These are phyloP conservation scores for Aythya baeri DNA, from an alignment of 2,113 vertebrate species.

Conservation along the genomic window DNA sequence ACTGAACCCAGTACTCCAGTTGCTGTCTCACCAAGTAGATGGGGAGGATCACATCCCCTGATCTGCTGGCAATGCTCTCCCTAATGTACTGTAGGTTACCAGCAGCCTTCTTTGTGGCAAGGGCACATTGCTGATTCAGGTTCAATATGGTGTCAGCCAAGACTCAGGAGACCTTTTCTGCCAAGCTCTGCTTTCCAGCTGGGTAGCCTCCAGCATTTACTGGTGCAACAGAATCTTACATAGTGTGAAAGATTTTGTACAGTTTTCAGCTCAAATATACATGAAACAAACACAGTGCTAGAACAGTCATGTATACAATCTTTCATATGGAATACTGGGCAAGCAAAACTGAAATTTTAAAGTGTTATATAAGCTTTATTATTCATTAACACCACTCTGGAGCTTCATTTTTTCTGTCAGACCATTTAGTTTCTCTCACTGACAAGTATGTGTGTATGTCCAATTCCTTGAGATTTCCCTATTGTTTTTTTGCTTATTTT, in stretches of 20 bases:
- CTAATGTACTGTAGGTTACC: too few relatives aligned
- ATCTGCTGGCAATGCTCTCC: too few relatives aligned
- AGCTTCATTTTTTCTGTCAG: not conserved
- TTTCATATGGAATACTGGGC: not conserved
- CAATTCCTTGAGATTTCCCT: not conserved
- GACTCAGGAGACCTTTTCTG: not conserved
- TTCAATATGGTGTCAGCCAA: not conserved
- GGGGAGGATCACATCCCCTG: too few relatives aligned
- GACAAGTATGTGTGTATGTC: not conserved
- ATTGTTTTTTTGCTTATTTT: conserved; percentile 30
- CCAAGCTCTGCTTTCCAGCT: not conserved
- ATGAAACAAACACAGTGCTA: not conserved
- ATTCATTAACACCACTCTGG: not conserved
- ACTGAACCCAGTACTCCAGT: not conserved
- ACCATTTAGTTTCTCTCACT: not conserved
- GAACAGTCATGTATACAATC: rapidly evolving
- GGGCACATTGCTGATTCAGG: not conserved
- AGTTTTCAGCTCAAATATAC: not conserved
- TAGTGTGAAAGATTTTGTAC: not conserved
- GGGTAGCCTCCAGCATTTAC: not conserved
- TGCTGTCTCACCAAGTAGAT: too few relatives aligned
- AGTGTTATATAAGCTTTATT: not conserved
- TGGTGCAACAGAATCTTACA: not conserved
- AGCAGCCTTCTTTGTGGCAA: not conserved
- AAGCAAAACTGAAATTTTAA: not conserved